These are phyloP conservation scores for Daktulosphaira vitifoliae DNA, from an alignment of 1,140 invertebrate genomes.

Conservation along the genomic window DNA sequence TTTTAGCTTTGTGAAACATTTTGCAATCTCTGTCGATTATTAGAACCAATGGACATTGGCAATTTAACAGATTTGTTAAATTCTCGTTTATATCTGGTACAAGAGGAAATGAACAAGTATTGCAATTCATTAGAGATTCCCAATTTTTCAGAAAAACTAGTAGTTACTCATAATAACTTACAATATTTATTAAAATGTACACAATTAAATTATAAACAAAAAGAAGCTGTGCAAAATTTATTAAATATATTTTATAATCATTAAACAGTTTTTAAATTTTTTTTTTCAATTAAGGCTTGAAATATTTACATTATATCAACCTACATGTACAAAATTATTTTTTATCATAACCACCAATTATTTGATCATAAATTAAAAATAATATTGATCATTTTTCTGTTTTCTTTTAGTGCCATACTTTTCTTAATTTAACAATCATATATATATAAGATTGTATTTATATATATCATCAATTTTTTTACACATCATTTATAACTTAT, in stretches of 20 bases:
- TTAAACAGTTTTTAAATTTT: too few species aligned
- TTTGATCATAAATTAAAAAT: too few species aligned
- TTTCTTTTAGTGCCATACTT: too few species aligned
- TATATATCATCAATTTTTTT: too few species aligned
- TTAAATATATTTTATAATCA: neutral
- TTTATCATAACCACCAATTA: too few species aligned
- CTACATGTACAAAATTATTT: too few species aligned
- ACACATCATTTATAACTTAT: too few species aligned
- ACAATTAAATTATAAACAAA: conserved; percentile 7
- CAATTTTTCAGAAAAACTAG: neutral
- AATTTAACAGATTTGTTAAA: conserved; percentile 12
- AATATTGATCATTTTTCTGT: too few species aligned
- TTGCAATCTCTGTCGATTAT: conserved; percentile 14
- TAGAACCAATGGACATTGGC: neutral
- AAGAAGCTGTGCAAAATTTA: neutral
- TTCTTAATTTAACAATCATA: too few species aligned
- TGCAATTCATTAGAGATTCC: conserved; percentile 6
- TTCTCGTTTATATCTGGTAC: neutral
- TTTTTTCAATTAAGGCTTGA: too few species aligned
- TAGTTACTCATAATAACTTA: neutral
- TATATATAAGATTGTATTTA: too few species aligned
- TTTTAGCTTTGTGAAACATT: conserved; percentile 6
- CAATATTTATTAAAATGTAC: neutral
- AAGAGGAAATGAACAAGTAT: conserved; percentile 9
- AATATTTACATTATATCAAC: too few species aligned